These are phyloP conservation scores for Lycaon pictus DNA, from an alignment of 2,113 vertebrate genomes.

Conservation along the genomic window DNA sequence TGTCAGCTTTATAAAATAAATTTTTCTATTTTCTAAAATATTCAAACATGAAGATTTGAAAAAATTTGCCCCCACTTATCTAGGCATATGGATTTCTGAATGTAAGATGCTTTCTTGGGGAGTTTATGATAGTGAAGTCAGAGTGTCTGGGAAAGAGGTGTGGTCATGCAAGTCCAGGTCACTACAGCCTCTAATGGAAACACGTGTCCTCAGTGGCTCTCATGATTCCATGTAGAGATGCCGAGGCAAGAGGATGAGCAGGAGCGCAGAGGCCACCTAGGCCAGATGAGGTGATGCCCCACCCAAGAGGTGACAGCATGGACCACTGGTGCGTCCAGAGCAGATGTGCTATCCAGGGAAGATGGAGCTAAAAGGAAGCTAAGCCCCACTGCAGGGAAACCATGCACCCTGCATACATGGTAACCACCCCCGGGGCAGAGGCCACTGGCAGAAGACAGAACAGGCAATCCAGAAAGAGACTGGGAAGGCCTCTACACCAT, in stretches of 20 bases:
- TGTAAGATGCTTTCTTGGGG: too few species aligned
- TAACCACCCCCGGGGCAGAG: not conserved
- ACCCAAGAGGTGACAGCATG: not conserved
- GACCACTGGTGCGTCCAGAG: not conserved
- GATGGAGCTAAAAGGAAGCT: not conserved
- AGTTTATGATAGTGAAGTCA: not conserved
- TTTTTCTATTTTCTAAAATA: constrained; percentile 31
- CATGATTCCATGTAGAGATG: not conserved
- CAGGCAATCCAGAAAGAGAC: not conserved
- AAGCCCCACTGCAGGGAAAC: not conserved
- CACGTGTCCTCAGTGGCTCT: not conserved
- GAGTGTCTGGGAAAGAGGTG: not conserved
- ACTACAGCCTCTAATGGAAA: too few species aligned
- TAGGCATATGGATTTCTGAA: not conserved
- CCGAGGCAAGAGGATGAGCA: not conserved
- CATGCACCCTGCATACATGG: not conserved
- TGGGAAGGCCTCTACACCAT: not conserved
- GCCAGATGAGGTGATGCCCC: not conserved
- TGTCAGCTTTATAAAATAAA: not conserved
- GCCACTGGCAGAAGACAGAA: not conserved
- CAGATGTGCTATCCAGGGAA: not conserved
- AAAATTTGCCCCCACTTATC: too few species aligned
- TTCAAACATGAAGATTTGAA: not conserved
- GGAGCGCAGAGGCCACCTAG: not conserved
- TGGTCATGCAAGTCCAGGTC: not conserved